Base-by-base conservation (phyloP, 2,113 vertebrate species). In the Donacobius atricapilla region DNA sequence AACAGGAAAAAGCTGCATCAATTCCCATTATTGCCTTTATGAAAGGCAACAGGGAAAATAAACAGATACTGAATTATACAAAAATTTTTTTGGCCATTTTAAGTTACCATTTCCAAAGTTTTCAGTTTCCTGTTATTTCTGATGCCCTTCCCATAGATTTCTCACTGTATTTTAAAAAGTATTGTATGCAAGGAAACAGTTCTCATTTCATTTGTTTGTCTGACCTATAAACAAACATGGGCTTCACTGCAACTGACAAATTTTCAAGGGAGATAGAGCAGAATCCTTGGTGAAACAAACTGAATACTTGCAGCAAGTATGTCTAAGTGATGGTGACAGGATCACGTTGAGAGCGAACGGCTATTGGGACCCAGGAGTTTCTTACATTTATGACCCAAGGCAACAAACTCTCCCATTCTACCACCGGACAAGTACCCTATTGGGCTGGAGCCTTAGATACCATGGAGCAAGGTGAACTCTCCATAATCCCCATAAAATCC, bases 191-290 rank as follows among this genome's bases (percentile, higher is more conserved):
- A 54, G 28, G 22, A 71, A 89, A 48, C 7, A 13, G n/a, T 28
- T 50, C 22, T 40, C 8, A n/a, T 75, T 75, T 50, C 10, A 47
- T 58, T 89, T 69, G 20, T 44, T 25, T 79, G 8, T 42, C 71
- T 61, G 24, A 39, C 8, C 22, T 7, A 9, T 13, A 25, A 39
- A 31, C 13, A 82, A 72, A 78, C 7, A 42, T 15, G 30, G 6
- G 9, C 33, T 40, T 23, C 40, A 40, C 31, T 53, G 11, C 0
- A 0, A 53, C 0, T 31, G 30, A 75, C 21, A 68, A 40, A 68
- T 68, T 35, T 68, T 24, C 24, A 47, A 61, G 53, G n/a, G 61
- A 60, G 30, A 24, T n/a, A 16, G 13, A 39, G 24, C 13, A 75
- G 39, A 60, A 53, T 22, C 40, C 28, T 60, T 17, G 4, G 24